phyloP scores from a whole-genome alignment of 2,113 vertebrate species.

The Phodopus roborovskii region DNA sequence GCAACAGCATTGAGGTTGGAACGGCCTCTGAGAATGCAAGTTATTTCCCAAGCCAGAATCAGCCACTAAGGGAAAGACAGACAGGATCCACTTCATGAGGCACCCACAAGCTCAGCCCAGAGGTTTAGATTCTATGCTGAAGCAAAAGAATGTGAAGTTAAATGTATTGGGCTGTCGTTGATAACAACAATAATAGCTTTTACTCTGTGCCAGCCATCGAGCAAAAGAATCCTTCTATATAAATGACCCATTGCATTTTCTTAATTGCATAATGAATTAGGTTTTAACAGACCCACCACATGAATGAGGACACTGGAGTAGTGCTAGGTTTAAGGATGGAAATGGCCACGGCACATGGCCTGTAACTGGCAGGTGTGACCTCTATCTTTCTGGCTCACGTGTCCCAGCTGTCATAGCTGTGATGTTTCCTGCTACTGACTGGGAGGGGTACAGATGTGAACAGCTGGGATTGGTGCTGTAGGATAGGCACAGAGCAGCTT shows the following conservation, averaged over 20 bases:
- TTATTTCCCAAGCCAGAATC: not conserved
- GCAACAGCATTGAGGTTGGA: not conserved
- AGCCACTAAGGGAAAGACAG: not conserved
- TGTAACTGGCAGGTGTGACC: not conserved
- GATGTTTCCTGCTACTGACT: not conserved
- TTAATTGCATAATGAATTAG: slow-evolving; percentile 6
- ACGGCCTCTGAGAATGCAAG: not conserved
- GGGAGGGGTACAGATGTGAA: not conserved
- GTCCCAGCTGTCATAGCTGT: not conserved
- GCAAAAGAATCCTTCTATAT: not conserved
- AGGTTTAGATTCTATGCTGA: slow-evolving; percentile 3
- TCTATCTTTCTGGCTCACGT: not conserved
- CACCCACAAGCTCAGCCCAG: not conserved
- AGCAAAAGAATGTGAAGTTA: not conserved
- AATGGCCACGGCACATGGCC: not conserved
- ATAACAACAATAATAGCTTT: not conserved
- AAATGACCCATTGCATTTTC: slow-evolving; percentile 12
- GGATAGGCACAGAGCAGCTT: not conserved
- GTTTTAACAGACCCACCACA: slow-evolving; percentile 5
- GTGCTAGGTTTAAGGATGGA: not conserved
- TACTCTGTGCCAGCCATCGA: not conserved
- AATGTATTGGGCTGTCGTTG: not conserved
- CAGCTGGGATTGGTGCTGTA: fast-evolving
- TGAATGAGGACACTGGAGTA: slow-evolving; percentile 16
- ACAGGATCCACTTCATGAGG: not conserved